Percentiles rank a stretch among this genome's conserved stretches.
Conservation (phyloP, 2,888 invertebrate genomes). For the Diaphora mendica region DNA sequence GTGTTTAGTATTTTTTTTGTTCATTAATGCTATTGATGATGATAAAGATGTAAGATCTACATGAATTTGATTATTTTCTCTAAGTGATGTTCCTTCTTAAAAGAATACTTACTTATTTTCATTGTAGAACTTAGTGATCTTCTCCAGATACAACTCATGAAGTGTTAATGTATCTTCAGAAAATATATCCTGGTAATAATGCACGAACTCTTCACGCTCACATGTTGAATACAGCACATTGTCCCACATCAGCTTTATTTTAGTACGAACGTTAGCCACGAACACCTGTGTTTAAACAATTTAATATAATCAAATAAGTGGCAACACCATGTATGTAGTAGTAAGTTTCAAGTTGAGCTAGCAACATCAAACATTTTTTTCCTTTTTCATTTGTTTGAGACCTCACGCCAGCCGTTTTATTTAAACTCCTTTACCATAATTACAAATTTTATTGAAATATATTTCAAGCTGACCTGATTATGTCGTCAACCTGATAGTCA, state of each 20-base stretch:
- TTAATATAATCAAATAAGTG: too few species aligned
- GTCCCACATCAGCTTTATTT: constrained; percentile 92
- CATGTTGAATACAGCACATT: constrained; percentile 89
- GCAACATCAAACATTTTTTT: too few species aligned
- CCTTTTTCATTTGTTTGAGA: too few species aligned
- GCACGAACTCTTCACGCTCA: constrained; percentile 88
- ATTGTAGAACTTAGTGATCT: constrained; percentile 88
- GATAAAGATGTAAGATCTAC: background rate
- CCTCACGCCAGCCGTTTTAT: too few species aligned
- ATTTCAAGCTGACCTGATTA: too few species aligned
- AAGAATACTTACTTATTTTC: constrained; percentile 86
- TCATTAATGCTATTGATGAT: background rate
- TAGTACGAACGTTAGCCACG: constrained; percentile 89
- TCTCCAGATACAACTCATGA: constrained; percentile 92
- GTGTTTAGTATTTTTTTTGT: too few species aligned
- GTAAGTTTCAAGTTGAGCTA: too few species aligned
- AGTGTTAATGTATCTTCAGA: constrained; percentile 92
- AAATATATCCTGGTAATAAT: constrained; percentile 89
- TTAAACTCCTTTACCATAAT: too few species aligned
- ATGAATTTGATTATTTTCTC: background rate
- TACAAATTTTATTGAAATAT: too few species aligned
- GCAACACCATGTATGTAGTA: too few species aligned
- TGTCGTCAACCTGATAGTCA: too few species aligned
- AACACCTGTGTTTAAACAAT: constrained; percentile 72
- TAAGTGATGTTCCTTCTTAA: background rate